Conservation (phyloP, 2,797 vertebrate genomes). For the Muscicapa striata region DNA sequence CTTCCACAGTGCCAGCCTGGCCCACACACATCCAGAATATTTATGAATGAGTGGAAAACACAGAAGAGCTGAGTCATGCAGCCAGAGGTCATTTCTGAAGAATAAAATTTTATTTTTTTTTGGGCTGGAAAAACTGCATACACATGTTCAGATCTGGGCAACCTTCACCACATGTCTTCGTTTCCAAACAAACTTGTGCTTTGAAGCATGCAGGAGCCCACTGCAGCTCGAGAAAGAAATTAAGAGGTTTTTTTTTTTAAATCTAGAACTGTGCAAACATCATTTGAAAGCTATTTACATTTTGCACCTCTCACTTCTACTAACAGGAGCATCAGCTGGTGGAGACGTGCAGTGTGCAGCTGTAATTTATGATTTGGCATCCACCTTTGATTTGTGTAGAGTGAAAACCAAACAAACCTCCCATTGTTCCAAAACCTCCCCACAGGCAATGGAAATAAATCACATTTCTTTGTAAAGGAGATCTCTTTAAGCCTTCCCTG, state of each 20-base stretch:
- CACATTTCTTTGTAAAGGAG: slow-evolving; percentile 41
- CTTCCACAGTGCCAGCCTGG: not conserved
- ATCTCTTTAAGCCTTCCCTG: slow-evolving; percentile 24
- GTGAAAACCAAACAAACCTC: slow-evolving; percentile 31
- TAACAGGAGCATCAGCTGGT: slow-evolving; percentile 32
- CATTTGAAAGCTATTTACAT: slow-evolving; percentile 52
- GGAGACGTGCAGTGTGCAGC: not conserved
- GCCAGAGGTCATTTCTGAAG: slow-evolving; percentile 29
- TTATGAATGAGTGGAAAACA: not conserved
- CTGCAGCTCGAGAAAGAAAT: slow-evolving; percentile 18
- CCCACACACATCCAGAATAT: not conserved
- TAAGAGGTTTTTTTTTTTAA: not conserved
- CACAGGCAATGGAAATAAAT: slow-evolving; percentile 35
- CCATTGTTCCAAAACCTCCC: slow-evolving; percentile 32
- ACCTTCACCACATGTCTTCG: slow-evolving; percentile 58
- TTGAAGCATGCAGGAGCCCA: slow-evolving; percentile 29
- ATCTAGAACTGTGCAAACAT: slow-evolving; percentile 30
- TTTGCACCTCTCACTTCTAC: slow-evolving; percentile 1
- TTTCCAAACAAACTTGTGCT: slow-evolving; percentile 29
- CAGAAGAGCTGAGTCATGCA: not conserved
- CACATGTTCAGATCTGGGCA: slow-evolving; percentile 61
- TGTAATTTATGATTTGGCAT: slow-evolving; percentile 30
- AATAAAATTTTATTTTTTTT: slow-evolving; percentile 65
- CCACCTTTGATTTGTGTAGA: slow-evolving; percentile 39
- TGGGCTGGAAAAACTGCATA: slow-evolving; percentile 50